Evolutionary conservation across 2,888 invertebrate genomes (phyloP), one percentile per base, ranked within the genome.

Genomic region (Pollenia amentaria): DNA sequence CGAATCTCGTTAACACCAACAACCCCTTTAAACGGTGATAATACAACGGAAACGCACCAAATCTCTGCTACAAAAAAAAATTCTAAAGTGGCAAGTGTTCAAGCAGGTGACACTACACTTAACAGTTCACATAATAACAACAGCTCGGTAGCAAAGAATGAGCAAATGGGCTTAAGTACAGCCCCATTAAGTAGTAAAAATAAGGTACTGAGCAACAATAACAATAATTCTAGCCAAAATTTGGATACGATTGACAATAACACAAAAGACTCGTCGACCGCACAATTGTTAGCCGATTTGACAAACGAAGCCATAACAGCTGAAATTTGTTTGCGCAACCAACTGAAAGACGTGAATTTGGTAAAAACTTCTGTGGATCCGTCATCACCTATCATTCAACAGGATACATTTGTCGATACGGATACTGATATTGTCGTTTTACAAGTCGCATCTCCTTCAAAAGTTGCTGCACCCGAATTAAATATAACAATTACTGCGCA

Each of bases 321-420:
- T 0, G 92, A 92, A 82, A 91, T 92, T 89, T 92, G 91, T 64
- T 89, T 92, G 14, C 90, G 92, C 9, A 92, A 92, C 75, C 92
- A 92, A 55, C 84, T 92, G 70, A 90, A 90, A 46, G 92, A 91
- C 78, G 90, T 90, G 3, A 87, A 88, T 84, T 78, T 89, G 16
- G 88, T 81, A 4, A 87, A 86, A 21, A 81, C 76, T 10, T 57
- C 87, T 10, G 80, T 40, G 38, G 80, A 72, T 38, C 60, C 84
- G 0, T 70, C 87, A 42, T 87, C 87, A 12, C 87, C 87, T 0
- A 76, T 82, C 8, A 79, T 84, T 79, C 84, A 73, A 62, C 65
- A 79, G 46, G 67, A 84, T 12, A 67, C 60, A 53, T 84, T 84
- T 72, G 55, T 73, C 12, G 73, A 75, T 16, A 70, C 62, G 8